Evolutionary conservation across 2,797 vertebrate species (phyloP).

Genomic region (Trachurus trachurus): DNA sequence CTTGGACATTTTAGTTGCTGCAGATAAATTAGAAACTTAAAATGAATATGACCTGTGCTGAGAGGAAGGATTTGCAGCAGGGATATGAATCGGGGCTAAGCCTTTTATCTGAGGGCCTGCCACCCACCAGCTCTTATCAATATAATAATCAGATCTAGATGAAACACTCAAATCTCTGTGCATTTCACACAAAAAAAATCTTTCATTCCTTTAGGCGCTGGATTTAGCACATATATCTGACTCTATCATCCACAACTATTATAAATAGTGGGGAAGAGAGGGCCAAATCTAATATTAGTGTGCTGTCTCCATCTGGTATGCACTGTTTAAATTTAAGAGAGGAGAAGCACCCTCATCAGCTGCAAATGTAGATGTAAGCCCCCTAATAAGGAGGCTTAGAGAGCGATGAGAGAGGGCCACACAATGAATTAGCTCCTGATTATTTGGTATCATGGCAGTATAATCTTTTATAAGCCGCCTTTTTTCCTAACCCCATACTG

Average conservation of each 20-base stretch:
- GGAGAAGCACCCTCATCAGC: slow-evolving; percentile 72
- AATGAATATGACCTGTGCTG: slow-evolving; percentile 61
- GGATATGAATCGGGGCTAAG: slow-evolving; percentile 65
- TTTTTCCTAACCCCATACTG: slow-evolving; percentile 58
- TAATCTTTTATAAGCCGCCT: slow-evolving; percentile 83
- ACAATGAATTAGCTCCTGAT: slow-evolving; percentile 84
- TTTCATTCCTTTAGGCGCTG: slow-evolving; percentile 54
- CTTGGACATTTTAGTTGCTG: slow-evolving; percentile 42
- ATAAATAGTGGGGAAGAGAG: slow-evolving; percentile 34
- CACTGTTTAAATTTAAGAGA: slow-evolving; percentile 70
- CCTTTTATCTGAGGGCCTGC: slow-evolving; percentile 69
- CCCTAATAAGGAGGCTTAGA: slow-evolving; percentile 85
- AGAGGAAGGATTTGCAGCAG: slow-evolving; percentile 67
- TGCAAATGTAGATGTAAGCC: slow-evolving; percentile 83
- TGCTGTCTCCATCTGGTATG: slow-evolving; percentile 56
- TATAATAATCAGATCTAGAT: slow-evolving; percentile 74
- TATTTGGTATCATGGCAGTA: slow-evolving; percentile 79
- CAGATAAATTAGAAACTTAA: slow-evolving; percentile 49
- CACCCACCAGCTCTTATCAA: slow-evolving; percentile 61
- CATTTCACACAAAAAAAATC: slow-evolving; percentile 57
- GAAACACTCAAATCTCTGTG: slow-evolving; percentile 67
- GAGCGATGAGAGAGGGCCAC: slow-evolving; percentile 72
- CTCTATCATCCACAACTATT: slow-evolving; percentile 47
- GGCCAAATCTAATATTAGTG: slow-evolving; percentile 66
- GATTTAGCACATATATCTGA: slow-evolving; percentile 61